Conservation (phyloP, 2,888 invertebrate species). For the Acrobasis repandana region DNA sequence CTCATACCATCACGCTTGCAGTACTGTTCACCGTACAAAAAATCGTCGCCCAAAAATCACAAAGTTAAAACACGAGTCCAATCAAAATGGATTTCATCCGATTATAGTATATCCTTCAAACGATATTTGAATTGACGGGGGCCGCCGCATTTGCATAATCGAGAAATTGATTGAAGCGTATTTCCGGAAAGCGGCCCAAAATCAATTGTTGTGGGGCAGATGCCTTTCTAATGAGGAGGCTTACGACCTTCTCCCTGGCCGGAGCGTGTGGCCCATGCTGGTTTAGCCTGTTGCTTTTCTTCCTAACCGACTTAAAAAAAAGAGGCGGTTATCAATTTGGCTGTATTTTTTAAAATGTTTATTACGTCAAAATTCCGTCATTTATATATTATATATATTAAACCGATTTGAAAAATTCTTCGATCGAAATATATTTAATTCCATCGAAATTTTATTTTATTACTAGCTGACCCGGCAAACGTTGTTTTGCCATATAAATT, state of each 20-base stretch:
- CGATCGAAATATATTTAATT: too few relatives aligned
- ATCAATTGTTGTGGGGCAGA: constrained; percentile 64
- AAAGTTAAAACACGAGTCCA: constrained; percentile 52
- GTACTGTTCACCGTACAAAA: neutral
- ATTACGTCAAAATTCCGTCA: too few relatives aligned
- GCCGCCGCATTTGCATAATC: constrained; percentile 72
- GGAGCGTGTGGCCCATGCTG: neutral
- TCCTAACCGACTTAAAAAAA: neutral
- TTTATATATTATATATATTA: too few relatives aligned
- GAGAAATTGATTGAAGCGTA: constrained; percentile 78
- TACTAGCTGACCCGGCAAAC: too few relatives aligned
- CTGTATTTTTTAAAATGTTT: too few relatives aligned
- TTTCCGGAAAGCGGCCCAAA: constrained; percentile 57
- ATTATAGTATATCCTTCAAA: constrained; percentile 50
- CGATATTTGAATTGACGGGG: constrained; percentile 57
- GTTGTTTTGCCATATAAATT: too few relatives aligned
- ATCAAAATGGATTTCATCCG: constrained; percentile 59
- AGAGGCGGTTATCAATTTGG: too few relatives aligned
- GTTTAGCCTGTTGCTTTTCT: constrained; percentile 37
- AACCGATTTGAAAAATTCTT: too few relatives aligned
- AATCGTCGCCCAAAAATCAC: constrained; percentile 44
- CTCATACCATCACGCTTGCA: too few relatives aligned
- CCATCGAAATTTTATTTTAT: too few relatives aligned
- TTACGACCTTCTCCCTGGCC: constrained; percentile 14
- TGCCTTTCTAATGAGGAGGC: constrained; percentile 63